Evolutionary conservation across 2,888 invertebrate species (phyloP).

Genomic region (Heliothis peltigera): DNA sequence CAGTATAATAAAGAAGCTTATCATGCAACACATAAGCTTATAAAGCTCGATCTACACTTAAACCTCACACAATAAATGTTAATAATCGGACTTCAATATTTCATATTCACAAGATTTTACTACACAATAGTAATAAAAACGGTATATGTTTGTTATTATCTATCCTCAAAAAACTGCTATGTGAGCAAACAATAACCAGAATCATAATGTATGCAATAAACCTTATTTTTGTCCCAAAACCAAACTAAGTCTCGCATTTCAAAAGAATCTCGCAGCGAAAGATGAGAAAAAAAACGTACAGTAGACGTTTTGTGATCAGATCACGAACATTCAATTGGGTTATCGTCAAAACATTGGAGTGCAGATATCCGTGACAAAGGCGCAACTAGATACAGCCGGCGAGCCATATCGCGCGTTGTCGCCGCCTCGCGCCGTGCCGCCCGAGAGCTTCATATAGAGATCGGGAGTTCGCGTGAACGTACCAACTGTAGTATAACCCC

Average conservation of each 20-base stretch:
- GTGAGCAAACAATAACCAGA: background rate
- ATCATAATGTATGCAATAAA: background rate
- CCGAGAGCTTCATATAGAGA: conserved; percentile 49
- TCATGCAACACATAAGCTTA: no score
- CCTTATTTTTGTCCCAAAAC: conserved; percentile 21
- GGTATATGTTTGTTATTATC: no score
- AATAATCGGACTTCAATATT: background rate
- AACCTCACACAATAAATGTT: background rate
- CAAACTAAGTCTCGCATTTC: conserved; percentile 36
- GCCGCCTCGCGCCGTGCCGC: conserved; percentile 40
- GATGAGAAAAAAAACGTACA: conserved; percentile 43
- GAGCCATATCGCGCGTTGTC: conserved; percentile 40
- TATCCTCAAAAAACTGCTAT: no score
- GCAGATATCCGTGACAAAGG: conserved; percentile 64
- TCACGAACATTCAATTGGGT: conserved; percentile 64
- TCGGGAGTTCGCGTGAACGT: conserved; percentile 51
- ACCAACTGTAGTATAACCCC: conserved; percentile 51
- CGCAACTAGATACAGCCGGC: conserved; percentile 56
- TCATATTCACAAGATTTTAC: background rate
- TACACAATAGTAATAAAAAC: background rate
- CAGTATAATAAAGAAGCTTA: no score
- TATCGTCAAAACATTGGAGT: conserved; percentile 66
- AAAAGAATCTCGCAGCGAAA: conserved; percentile 42
- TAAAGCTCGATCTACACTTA: no score
- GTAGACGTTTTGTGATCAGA: conserved; percentile 55